Evolutionary conservation across 2,113 vertebrate genomes (phyloP), one percentile per base, ranked within the genome.

Genomic region (Upupa epops): DNA sequence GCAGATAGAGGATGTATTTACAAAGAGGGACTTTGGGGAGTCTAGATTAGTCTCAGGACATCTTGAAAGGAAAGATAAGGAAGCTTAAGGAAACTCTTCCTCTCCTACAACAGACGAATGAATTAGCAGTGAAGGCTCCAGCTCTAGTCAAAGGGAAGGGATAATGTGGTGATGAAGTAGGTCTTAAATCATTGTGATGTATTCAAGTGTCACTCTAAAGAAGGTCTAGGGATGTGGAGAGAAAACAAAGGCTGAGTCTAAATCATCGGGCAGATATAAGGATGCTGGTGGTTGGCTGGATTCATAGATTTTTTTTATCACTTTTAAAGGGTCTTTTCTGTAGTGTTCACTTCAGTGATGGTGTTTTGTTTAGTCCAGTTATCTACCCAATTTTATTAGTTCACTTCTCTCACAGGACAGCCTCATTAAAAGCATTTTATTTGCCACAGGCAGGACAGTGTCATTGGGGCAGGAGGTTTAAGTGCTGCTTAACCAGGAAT

Each of bases 51-150:
- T 56, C 74, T 69, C 66, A 28, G 81, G 52, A 84, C 55, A 69
- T 87, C 90, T 89, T 95, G 81, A 94, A 95, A 96, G 70, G 55
- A 83, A 78, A 93, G 96, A 96, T 96, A 96, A 96, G 89, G 68
- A 79, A 94, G 92, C 86, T 94, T 94, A 92, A 84, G 82, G 81
- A n/a, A 59, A 92, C 84, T 58, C 89, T 89, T 90, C 77, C 42
- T 90, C 90, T 95, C 59, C 63, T 78, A 56, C 48, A 63, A 59
- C 89, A 91, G 95, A 93, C 26, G 0, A 95, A 92, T 90, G 93
- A 90, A 92, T 94, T 48, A 94, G 77, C 46, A 76, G 55, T 9
- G 36, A 85, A 93, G 93, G 87, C 92, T 96, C 90, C 96, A 94
- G 89, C 74, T 60, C 81, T 89, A 71, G 92, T 93, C 86, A 95